These are phyloP conservation scores for Tylochromis polylepis DNA, from an alignment of 2,113 vertebrate genomes.

Conservation along the genomic window DNA sequence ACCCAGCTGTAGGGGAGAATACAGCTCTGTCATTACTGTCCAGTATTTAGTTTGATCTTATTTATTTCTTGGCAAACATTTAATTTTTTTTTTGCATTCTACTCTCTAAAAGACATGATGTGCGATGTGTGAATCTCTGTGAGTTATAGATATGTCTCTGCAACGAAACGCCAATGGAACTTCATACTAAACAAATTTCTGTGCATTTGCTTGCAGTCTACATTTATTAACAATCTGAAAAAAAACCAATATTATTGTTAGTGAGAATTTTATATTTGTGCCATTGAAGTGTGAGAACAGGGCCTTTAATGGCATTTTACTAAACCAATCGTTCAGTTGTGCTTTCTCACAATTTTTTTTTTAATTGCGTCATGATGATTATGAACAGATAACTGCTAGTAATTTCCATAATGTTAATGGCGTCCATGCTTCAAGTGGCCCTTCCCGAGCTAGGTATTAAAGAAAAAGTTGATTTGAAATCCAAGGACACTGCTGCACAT, in stretches of 20 bases:
- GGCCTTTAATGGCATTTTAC: conserved; percentile 15
- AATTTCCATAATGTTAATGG: conserved; percentile 42
- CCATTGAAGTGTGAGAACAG: neutral
- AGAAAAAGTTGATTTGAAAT: conserved; percentile 34
- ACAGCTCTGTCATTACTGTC: neutral
- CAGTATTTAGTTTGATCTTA: neutral
- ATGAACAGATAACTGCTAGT: conserved; percentile 43
- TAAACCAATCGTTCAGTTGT: conserved; percentile 26
- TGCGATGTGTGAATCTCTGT: conserved; percentile 8
- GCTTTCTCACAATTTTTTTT: conserved; percentile 21
- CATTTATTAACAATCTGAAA: neutral
- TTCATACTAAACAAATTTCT: conserved; percentile 5
- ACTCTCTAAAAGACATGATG: neutral
- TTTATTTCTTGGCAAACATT: neutral
- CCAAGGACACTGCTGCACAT: conserved; percentile 40
- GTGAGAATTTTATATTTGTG: neutral
- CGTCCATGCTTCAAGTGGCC: conserved; percentile 6
- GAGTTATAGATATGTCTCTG: conserved; percentile 27
- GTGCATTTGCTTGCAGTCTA: conserved; percentile 7
- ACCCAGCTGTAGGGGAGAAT: neutral
- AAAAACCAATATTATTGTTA: neutral
- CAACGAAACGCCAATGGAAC: neutral
- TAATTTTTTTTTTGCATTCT: neutral
- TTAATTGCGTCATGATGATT: conserved; percentile 32
- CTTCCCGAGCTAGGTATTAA: conserved; percentile 9